Conservation (phyloP, 2,113 vertebrate species). For the Platysteira castanea region DNA sequence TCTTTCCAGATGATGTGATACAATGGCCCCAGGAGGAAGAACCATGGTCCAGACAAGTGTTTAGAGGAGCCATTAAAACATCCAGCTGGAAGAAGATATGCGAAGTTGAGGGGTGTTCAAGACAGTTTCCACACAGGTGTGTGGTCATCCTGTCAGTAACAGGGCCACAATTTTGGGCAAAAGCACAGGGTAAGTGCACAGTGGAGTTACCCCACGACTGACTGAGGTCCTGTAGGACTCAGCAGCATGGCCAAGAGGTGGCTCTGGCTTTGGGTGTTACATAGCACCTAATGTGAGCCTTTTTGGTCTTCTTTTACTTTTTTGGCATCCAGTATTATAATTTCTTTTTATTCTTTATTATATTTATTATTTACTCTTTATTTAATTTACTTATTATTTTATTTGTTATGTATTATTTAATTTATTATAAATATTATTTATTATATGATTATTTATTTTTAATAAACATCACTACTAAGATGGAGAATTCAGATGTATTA, state of each 20-base stretch:
- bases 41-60: too few species aligned
- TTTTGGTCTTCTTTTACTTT: not conserved
- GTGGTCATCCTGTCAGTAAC: accelerated
- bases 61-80: too few species aligned
- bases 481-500: not conserved
- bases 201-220: not conserved
- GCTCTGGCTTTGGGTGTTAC: not conserved
- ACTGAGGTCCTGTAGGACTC: not conserved
- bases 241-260: not conserved
- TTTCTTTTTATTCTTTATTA: not conserved
- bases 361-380: not conserved
- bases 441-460: not conserved
- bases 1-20: not conserved
- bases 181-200: not conserved
- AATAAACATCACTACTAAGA: not conserved
- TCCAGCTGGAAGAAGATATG: too few species aligned
- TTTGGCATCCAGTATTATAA: not conserved
- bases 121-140: not conserved
- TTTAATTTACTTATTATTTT: too few species aligned
- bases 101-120: not conserved
- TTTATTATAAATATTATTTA: not conserved
- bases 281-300: not conserved
- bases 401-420: not conserved
- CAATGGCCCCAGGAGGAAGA: too few species aligned
- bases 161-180: not conserved